Conservation (phyloP, 2,113 vertebrate species). For the Trogon melanurus region DNA sequence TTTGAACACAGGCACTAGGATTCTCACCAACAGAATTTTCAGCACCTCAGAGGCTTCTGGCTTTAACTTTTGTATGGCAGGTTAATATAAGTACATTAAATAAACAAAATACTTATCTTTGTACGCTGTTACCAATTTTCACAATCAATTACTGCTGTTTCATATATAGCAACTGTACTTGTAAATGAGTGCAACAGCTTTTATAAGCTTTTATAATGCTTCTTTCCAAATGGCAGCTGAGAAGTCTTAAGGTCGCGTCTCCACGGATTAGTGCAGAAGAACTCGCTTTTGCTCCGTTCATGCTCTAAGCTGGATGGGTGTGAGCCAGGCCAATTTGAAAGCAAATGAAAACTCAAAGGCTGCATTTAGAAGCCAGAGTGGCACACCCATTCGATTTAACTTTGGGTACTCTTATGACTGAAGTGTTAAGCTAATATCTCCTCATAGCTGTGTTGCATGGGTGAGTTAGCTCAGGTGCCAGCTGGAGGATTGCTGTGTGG, state of each 20-base stretch:
- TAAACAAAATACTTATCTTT: background rate
- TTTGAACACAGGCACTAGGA: background rate
- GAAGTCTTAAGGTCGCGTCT: background rate
- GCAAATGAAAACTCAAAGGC: background rate
- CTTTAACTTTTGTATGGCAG: background rate
- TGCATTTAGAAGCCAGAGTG: background rate
- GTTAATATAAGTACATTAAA: background rate
- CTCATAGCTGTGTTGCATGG: background rate
- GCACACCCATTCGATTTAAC: background rate
- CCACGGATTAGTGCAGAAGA: background rate
- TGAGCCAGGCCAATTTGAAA: background rate
- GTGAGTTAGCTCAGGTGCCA: background rate
- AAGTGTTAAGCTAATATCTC: background rate
- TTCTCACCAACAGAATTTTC: background rate
- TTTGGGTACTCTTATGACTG: background rate
- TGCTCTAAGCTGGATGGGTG: background rate
- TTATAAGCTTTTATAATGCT: background rate
- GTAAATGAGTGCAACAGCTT: background rate
- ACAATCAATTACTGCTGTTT: background rate
- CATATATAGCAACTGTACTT: background rate
- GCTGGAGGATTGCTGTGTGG: fast-evolving
- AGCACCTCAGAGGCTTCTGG: background rate
- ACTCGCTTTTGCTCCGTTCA: background rate
- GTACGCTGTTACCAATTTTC: background rate
- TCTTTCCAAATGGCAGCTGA: background rate